A percentile compares a stretch with the other conserved stretches of the same genome.
Conservation (phyloP, 2,113 vertebrate species). For the Galbula dea region DNA sequence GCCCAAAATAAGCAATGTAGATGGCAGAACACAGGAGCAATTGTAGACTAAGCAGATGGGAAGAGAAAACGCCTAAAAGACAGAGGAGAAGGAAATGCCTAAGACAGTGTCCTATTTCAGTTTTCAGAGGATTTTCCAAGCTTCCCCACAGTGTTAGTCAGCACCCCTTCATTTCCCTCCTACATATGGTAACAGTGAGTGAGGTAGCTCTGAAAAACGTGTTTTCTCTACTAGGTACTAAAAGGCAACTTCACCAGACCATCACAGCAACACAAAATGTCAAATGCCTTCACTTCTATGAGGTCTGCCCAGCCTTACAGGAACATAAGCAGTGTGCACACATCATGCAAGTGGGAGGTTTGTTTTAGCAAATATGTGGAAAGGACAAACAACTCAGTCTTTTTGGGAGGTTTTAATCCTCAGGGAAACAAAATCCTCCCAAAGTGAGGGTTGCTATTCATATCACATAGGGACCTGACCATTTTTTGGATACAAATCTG, state of each 20-base stretch:
- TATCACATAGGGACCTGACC: neutral
- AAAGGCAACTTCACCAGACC: neutral
- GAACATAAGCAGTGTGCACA: neutral
- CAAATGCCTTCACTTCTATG: neutral
- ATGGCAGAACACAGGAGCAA: slow-evolving; percentile 31
- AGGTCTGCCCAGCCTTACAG: neutral
- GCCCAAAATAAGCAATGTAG: slow-evolving; percentile 34
- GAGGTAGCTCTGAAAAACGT: slow-evolving; percentile 34
- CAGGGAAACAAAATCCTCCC: neutral
- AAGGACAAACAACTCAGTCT: neutral
- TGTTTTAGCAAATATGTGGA: neutral
- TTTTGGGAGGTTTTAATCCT: neutral
- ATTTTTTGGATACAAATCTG: neutral
- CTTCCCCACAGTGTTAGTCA: slow-evolving; percentile 68
- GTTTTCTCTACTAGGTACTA: slow-evolving; percentile 29
- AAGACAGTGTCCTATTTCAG: slow-evolving; percentile 67
- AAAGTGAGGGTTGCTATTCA: neutral
- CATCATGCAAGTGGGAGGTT: neutral
- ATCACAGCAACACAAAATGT: neutral
- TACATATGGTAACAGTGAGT: slow-evolving; percentile 44
- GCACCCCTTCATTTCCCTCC: slow-evolving; percentile 67
- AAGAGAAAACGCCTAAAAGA: slow-evolving; percentile 13
- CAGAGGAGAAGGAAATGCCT: slow-evolving; percentile 57
- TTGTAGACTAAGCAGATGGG: slow-evolving; percentile 33
- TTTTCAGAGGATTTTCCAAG: slow-evolving; percentile 64